Conservation (phyloP, 2,888 invertebrate species). For the Lysandra bellargus region DNA sequence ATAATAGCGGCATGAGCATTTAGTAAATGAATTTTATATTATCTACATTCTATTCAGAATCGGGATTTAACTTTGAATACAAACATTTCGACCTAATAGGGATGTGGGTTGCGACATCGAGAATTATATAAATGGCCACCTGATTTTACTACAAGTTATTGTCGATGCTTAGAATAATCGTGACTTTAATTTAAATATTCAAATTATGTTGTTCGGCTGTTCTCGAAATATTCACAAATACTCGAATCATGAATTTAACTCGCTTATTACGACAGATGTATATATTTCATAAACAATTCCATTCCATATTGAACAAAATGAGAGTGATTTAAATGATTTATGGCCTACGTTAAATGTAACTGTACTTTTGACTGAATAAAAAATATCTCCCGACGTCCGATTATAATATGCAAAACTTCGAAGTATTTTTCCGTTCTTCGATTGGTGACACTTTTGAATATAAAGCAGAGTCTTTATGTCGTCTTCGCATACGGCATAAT, state of each 20-base stretch:
- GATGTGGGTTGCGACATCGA: slow-evolving; percentile 4
- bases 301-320: background rate
- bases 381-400: background rate
- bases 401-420: background rate
- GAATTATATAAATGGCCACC: slow-evolving; percentile 19
- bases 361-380: background rate
- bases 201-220: slow-evolving; percentile 2
- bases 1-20: background rate
- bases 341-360: background rate
- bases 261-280: background rate
- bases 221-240: slow-evolving; percentile 8
- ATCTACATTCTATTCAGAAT: background rate
- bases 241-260: slow-evolving; percentile 8
- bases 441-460: background rate
- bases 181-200: slow-evolving; percentile 27
- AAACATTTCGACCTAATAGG: slow-evolving; percentile 14
- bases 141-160: slow-evolving; percentile 10
- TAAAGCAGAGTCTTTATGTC: background rate
- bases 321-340: background rate
- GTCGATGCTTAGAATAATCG: slow-evolving; percentile 14
- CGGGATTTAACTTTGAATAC: background rate
- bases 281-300: background rate
- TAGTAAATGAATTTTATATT: slow-evolving; percentile 2
- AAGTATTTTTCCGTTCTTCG: slow-evolving; percentile 7
- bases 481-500: background rate